These are phyloP conservation scores for Drosophila truncata DNA, from an alignment of 1,140 invertebrate species.

Conservation along the genomic window DNA sequence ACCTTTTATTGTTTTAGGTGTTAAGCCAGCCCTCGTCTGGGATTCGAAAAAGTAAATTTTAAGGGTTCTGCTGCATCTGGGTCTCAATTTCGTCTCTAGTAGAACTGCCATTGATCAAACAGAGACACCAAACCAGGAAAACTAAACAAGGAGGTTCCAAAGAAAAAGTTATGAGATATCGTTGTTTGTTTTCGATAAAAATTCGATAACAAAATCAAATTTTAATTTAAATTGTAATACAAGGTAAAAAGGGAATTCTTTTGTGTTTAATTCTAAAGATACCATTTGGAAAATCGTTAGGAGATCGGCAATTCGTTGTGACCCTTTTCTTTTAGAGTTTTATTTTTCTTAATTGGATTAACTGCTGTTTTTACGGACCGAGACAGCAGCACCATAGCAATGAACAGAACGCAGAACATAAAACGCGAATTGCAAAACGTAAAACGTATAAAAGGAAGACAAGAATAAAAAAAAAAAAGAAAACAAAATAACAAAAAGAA, in stretches of 20 bases:
- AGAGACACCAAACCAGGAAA: too few species aligned
- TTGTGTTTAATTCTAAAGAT: background rate
- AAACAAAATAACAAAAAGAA: conserved; percentile 33
- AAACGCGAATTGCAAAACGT: conserved; percentile 16
- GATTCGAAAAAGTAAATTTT: background rate
- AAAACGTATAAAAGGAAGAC: background rate
- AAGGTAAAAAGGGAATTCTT: too few species aligned
- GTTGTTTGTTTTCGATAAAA: too few species aligned
- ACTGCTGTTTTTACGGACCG: conserved; percentile 66
- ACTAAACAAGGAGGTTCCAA: too few species aligned
- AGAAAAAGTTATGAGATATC: too few species aligned
- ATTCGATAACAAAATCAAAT: too few species aligned
- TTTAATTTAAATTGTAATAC: too few species aligned
- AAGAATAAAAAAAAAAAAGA: background rate
- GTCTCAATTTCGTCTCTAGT: background rate
- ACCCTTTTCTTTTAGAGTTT: conserved; percentile 19
- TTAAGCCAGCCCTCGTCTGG: background rate
- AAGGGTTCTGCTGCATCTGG: background rate
- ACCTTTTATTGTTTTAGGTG: background rate
- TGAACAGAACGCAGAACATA: conserved; percentile 36
- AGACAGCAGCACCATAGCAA: conserved; percentile 24
- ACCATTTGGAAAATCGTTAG: conserved; percentile 8
- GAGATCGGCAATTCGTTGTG: conserved; percentile 41
- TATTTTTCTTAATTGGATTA: conserved; percentile 81
- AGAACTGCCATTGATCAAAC: background rate